Evolutionary conservation across 2,797 vertebrate genomes (phyloP), one percentile per base, ranked within the genome.

Genomic region (Pangasius larnaudii): DNA sequence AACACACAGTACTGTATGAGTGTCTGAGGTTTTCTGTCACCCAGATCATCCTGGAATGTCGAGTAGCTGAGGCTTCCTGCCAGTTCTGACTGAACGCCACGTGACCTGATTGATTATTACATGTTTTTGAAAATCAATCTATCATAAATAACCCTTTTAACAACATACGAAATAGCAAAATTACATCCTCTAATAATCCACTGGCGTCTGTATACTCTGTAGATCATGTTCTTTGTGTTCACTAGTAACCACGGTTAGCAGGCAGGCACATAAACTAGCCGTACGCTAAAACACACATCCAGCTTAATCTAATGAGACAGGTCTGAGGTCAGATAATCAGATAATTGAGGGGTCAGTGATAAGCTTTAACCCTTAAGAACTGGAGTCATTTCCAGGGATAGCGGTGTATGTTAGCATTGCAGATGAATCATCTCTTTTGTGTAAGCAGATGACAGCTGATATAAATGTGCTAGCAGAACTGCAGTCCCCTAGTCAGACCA

Each of bases 1-100:
- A 84, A 33, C 82, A 84, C 46, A 84, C 46, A 53, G 53, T 19
- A 84, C 39, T 67, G 46, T n/a, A 84, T 10, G 81, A 67, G 61
- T 51, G 81, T 67, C 42, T 84, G 61, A 67, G 81, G 14, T 81
- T 84, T 51, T 84, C 42, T 65, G 39, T 49, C 61, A 49, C 61
- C 81, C 61, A 14, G 81, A 84, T 63, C 36, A 39, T 82, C 58
- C 22, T 63, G 80, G 39, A 82, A 82, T 46, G 24, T 65, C 13
- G 56, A 83, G 58, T 46, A 83, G 59, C 80, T 30, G 11, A 63
- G 39, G 56, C 82, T 61, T 22, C 42, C n/a, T 65, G 80, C 36
- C 59, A 30, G 13, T 8, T 65, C 39, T 63, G 59, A 33, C 27
- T 22, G 59, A 30, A 27, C 2, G 0, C 9, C 81, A 83, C 42